These are phyloP conservation scores for Ischnura elegans DNA, from an alignment of 2,888 invertebrate genomes.

Conservation along the genomic window DNA sequence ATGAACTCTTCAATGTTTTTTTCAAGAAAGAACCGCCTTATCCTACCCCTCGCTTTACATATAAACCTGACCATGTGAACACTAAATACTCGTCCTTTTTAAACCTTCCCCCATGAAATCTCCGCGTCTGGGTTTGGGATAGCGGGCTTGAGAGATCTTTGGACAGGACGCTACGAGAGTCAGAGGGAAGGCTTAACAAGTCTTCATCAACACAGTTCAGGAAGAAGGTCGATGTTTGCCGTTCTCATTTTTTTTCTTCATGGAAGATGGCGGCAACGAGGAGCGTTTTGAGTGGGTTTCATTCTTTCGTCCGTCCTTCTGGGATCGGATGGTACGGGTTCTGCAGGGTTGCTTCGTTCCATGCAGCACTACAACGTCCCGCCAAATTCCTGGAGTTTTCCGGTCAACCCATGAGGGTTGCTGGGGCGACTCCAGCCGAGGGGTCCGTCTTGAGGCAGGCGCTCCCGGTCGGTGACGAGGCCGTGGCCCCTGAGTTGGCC, in stretches of 20 bases:
- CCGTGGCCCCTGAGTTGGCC: conserved; percentile 51
- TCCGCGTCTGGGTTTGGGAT: background rate
- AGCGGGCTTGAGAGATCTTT: background rate
- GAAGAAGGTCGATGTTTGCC: too few relatives aligned
- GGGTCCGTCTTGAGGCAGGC: conserved; percentile 28
- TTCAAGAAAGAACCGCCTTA: background rate
- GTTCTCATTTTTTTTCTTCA: too few relatives aligned
- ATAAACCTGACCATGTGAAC: background rate
- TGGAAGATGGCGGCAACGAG: too few relatives aligned
- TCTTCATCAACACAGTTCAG: too few relatives aligned
- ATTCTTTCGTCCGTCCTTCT: background rate
- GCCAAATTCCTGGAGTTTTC: background rate
- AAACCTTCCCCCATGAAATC: background rate
- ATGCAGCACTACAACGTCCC: too few relatives aligned
- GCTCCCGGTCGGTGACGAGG: conserved; percentile 61
- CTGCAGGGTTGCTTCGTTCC: too few relatives aligned
- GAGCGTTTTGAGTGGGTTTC: background rate
- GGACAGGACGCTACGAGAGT: background rate
- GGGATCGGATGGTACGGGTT: background rate
- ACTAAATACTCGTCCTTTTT: too few relatives aligned
- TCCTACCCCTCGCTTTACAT: background rate
- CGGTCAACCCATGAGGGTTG: conserved; percentile 45
- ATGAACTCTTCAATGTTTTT: background rate
- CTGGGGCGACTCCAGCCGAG: background rate
- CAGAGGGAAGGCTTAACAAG: background rate